Evolutionary conservation across 2,888 invertebrate species (phyloP).

Genomic region (Dendrolimus pini): DNA sequence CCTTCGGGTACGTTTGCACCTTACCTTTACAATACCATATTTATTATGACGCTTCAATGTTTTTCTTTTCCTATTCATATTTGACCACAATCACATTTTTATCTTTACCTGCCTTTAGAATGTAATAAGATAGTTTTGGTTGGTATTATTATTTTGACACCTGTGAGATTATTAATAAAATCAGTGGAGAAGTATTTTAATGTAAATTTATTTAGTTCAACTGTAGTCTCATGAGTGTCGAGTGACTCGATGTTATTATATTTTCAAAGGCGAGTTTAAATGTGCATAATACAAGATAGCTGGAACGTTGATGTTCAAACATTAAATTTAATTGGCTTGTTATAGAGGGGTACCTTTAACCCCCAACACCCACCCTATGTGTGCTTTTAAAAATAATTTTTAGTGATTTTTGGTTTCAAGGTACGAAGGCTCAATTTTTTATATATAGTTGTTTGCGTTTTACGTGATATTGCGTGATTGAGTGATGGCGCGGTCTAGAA

Average conservation of each 20-base stretch:
- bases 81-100: conserved; percentile 44
- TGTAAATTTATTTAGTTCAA: neutral
- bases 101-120: conserved; percentile 21
- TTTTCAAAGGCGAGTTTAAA: conserved; percentile 5
- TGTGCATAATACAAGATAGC: too few relatives aligned
- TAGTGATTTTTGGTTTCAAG: too few relatives aligned
- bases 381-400: too few relatives aligned
- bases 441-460: too few relatives aligned
- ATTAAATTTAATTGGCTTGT: too few relatives aligned
- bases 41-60: conserved; percentile 48
- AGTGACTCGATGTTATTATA: conserved; percentile 3
- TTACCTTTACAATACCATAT: conserved; percentile 40
- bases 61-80: conserved; percentile 48
- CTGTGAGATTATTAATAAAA: conserved; percentile 20
- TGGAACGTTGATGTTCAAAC: too few relatives aligned
- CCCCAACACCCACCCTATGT: too few relatives aligned
- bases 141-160: conserved; percentile 35
- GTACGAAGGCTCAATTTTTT: too few relatives aligned
- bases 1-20: conserved; percentile 43
- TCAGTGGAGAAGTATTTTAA: neutral
- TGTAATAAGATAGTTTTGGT: conserved; percentile 30
- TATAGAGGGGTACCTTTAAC: too few relatives aligned
- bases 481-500: too few relatives aligned
- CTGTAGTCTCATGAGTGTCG: neutral
- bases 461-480: too few relatives aligned